Conservation (phyloP, 2,113 vertebrate species). For the Petromus typicus region DNA sequence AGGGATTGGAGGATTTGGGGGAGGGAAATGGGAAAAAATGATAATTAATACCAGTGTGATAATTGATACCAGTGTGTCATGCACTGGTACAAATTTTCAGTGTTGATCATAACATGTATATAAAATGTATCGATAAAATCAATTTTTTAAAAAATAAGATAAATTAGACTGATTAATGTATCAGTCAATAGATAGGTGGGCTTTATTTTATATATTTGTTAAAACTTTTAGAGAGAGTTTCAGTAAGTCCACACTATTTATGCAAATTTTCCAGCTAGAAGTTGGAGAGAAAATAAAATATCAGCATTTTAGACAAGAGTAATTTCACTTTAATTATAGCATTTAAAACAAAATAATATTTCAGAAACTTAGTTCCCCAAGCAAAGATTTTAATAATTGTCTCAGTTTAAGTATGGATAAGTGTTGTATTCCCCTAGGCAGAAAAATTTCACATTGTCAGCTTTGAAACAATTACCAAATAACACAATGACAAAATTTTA, state of each 20-base stretch:
- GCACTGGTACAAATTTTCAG: too few relatives aligned
- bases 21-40: too few relatives aligned
- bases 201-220: conserved; percentile 1
- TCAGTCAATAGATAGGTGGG: neutral
- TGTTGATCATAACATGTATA: too few relatives aligned
- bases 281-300: neutral
- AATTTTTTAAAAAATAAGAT: too few relatives aligned
- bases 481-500: conserved; percentile 38
- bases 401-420: conserved; percentile 49
- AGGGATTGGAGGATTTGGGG: too few relatives aligned
- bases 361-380: conserved; percentile 10
- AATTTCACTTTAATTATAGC: conserved; percentile 65
- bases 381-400: conserved; percentile 49
- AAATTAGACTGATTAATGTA: neutral
- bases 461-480: conserved; percentile 54
- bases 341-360: conserved; percentile 63
- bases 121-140: too few relatives aligned
- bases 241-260: neutral
- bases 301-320: conserved; percentile 52
- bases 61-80: too few relatives aligned
- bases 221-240: neutral
- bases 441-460: conserved; percentile 28
- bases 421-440: conserved; percentile 37
- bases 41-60: too few relatives aligned
- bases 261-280: neutral